Conservation (phyloP, 2,113 vertebrate genomes). For the Phoxinus phoxinus region DNA sequence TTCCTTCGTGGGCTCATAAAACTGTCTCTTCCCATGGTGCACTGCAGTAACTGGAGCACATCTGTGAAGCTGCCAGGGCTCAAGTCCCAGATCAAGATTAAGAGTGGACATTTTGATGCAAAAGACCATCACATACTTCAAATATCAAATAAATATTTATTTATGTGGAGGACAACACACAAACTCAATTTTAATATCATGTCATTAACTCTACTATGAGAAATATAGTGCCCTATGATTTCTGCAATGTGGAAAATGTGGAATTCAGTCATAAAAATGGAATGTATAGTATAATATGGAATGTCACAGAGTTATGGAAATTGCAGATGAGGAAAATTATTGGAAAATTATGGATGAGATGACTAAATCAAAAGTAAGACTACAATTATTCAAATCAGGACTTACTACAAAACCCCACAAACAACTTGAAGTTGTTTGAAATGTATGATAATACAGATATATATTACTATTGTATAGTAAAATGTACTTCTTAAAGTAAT, state of each 20-base stretch:
- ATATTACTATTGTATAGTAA: not conserved
- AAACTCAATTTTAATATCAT: no score
- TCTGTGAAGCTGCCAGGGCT: conserved; percentile 3
- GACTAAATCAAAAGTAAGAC: not conserved
- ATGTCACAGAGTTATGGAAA: not conserved
- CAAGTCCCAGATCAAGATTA: not conserved
- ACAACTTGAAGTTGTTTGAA: not conserved
- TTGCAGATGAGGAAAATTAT: no score
- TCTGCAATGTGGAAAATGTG: no score
- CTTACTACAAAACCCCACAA: no score
- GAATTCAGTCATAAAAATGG: not conserved
- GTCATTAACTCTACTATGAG: no score
- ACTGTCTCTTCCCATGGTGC: conserved; percentile 16
- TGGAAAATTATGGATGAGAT: not conserved
- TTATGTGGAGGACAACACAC: no score
- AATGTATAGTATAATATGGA: not conserved
- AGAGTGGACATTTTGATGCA: not conserved
- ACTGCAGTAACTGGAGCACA: conserved; percentile 14
- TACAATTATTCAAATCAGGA: not conserved
- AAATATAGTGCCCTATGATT: no score
- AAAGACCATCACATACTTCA: not conserved
- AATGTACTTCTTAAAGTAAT: no score
- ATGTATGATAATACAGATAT: not conserved
- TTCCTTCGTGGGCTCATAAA: not conserved
- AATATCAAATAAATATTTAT: not conserved